phyloP scores from a whole-genome alignment of 1,140 invertebrate genomes.

The Lordiphosa collinella region DNA sequence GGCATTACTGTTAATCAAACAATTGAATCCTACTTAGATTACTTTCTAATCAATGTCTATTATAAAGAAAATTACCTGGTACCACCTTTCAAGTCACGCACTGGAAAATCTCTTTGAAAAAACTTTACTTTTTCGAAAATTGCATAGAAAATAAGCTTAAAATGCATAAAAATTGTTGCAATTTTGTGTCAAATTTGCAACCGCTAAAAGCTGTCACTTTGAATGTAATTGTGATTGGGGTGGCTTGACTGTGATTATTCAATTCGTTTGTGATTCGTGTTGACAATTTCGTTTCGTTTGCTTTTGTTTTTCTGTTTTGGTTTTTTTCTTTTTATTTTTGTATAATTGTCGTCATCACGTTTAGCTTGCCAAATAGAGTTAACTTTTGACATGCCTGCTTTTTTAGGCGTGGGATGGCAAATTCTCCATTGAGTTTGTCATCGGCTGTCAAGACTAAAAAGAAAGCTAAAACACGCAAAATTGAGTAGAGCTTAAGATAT shows the following conservation, averaged over 20 bases:
- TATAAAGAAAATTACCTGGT: too few species aligned
- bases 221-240: slow-evolving; percentile 13
- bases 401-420: too few species aligned
- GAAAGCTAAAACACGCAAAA: too few species aligned
- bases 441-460: too few species aligned
- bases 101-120: background rate
- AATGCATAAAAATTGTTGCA: slow-evolving; percentile 28
- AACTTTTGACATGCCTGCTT: too few species aligned
- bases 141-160: background rate
- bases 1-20: slow-evolving; percentile 31
- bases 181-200: slow-evolving; percentile 32
- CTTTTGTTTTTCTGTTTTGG: background rate
- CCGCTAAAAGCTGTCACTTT: slow-evolving; percentile 1
- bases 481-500: too few species aligned
- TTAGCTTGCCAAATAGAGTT: background rate
- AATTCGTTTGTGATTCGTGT: slow-evolving; percentile 31
- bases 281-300: slow-evolving; percentile 28
- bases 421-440: too few species aligned
- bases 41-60: too few species aligned
- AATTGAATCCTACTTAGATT: background rate
- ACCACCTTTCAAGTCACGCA: background rate
- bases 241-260: slow-evolving; percentile 36
- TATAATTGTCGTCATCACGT: background rate
- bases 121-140: background rate
- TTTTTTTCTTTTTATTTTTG: background rate